A percentile compares a stretch with the other conserved stretches of the same genome.
phyloP scores from a whole-genome alignment of 1,140 invertebrate genomes.

The Ctenoplectra terminalis region DNA sequence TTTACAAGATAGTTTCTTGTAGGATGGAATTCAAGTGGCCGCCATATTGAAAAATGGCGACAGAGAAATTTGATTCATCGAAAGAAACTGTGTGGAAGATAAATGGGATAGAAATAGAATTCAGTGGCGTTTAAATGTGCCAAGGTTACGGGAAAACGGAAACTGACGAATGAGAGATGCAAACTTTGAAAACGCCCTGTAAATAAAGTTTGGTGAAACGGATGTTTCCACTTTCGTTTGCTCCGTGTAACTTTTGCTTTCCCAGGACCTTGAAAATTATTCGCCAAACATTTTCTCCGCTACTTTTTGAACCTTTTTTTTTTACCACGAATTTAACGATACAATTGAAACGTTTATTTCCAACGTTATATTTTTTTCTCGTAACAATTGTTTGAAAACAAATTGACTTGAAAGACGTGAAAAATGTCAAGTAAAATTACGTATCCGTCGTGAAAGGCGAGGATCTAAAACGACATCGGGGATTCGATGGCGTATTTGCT shows the following conservation, averaged over 20 bases:
- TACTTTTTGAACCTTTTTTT: neutral
- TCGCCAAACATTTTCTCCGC: too few species aligned
- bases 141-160: neutral
- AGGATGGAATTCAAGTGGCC: neutral
- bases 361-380: neutral
- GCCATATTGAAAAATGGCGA: neutral
- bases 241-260: slow-evolving; percentile 4
- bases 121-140: neutral
- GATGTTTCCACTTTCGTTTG: slow-evolving; percentile 7
- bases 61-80: neutral
- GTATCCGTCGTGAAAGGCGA: neutral
- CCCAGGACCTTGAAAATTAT: neutral
- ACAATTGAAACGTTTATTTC: accelerated
- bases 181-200: slow-evolving; percentile 3
- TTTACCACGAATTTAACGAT: neutral
- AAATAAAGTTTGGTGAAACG: slow-evolving; percentile 15
- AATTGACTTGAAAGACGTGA: neutral
- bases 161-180: slow-evolving; percentile 2
- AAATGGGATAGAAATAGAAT: too few species aligned
- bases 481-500: slow-evolving; percentile 30
- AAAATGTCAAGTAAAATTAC: neutral
- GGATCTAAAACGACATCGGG: slow-evolving; percentile 28
- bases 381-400: neutral
- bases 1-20: neutral
- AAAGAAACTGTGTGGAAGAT: too few species aligned